These are phyloP conservation scores for Archegozetes longisetosus DNA, from an alignment of 1,140 invertebrate genomes.

Conservation along the genomic window DNA sequence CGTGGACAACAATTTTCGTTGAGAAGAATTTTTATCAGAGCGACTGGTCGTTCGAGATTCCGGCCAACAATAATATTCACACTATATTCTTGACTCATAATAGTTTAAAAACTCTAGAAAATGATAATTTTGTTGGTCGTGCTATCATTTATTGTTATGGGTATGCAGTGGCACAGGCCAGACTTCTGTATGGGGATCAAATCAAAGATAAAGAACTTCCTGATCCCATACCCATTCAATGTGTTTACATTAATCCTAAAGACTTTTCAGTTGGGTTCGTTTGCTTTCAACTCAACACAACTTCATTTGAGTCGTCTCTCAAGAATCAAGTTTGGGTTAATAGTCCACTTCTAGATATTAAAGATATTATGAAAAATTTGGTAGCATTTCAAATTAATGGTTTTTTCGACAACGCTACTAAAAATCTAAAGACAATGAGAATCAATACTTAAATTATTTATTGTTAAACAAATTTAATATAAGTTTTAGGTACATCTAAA, in stretches of 20 bases:
- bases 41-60: conserved; percentile 3
- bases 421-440: not conserved
- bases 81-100: conserved; percentile 12
- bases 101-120: not conserved
- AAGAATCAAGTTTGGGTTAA: conserved; percentile 19
- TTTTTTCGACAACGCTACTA: not conserved
- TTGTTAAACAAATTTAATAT: too few species aligned
- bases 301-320: not conserved
- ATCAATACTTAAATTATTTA: too few species aligned
- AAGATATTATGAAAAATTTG: conserved; percentile 10
- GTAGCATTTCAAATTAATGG: conserved; percentile 1
- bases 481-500: too few species aligned
- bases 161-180: conserved; percentile 8
- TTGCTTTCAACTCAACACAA: conserved; percentile 15
- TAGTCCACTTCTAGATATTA: not conserved
- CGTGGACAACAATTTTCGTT: conserved; percentile 15
- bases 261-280: conserved; percentile 9
- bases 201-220: not conserved
- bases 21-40: conserved; percentile 7
- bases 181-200: not conserved
- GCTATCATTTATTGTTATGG: conserved; percentile 14
- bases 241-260: conserved; percentile 5
- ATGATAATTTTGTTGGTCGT: conserved; percentile 5
- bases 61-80: conserved; percentile 1
- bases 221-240: conserved; percentile 11